These are phyloP conservation scores for Lordiphosa collinella DNA, from an alignment of 1,140 invertebrate genomes.

Conservation along the genomic window DNA sequence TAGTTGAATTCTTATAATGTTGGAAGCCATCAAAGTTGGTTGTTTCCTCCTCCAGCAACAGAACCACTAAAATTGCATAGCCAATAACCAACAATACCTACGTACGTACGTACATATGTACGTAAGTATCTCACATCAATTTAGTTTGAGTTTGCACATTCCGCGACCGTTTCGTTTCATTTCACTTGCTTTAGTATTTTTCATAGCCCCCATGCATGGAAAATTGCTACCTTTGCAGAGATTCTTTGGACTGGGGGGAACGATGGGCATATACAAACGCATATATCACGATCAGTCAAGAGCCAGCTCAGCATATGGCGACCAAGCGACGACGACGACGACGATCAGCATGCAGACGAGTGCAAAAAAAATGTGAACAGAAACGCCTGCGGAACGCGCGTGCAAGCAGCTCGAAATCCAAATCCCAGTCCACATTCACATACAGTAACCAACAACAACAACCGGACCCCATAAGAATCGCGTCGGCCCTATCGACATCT, in stretches of 20 bases:
- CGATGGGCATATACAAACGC: conserved; percentile 25
- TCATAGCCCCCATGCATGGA: conserved; percentile 62
- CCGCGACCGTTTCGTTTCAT: conserved; percentile 60
- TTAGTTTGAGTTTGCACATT: conserved; percentile 74
- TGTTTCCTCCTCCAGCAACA: not conserved
- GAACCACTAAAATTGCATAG: conserved; percentile 3
- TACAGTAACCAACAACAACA: conserved; percentile 13
- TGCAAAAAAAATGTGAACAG: conserved; percentile 31
- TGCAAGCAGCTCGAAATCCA: conserved; percentile 65
- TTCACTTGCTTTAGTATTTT: conserved; percentile 58
- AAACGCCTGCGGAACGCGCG: conserved; percentile 57
- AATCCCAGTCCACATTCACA: conserved; percentile 34
- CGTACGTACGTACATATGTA: conserved; percentile 21
- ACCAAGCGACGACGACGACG: conserved; percentile 24
- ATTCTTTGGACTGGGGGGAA: conserved; percentile 14
- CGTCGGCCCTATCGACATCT: conserved; percentile 24
- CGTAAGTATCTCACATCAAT: conserved; percentile 50
- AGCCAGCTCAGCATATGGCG: conserved; percentile 71
- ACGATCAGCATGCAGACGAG: conserved; percentile 56
- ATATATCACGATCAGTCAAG: conserved; percentile 70
- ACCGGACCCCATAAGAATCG: conserved; percentile 24
- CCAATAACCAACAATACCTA: conserved; percentile 1
- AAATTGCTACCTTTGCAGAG: conserved; percentile 77
- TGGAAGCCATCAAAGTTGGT: too few relatives aligned
- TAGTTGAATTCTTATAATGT: too few relatives aligned